A percentile compares a stretch with the other conserved stretches of the same genome.
phyloP scores from a whole-genome alignment of 2,113 vertebrate genomes.

The Oxyura jamaicensis region DNA sequence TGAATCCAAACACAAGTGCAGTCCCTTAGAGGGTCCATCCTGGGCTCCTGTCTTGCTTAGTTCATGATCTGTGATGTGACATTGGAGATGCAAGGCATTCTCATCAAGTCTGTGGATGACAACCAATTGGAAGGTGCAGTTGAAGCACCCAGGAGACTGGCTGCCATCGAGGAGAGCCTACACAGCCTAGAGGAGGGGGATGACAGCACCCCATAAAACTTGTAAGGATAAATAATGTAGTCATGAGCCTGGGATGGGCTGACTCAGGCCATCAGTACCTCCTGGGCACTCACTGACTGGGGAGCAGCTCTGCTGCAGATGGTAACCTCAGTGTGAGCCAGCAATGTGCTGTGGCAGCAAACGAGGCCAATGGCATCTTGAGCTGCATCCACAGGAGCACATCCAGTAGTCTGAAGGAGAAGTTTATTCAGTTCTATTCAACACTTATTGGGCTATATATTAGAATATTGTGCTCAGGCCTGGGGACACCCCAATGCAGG shows the following conservation, averaged over 20 bases:
- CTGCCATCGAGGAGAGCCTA: neutral
- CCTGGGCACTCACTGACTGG: neutral
- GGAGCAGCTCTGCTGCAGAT: neutral
- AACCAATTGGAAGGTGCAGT: neutral
- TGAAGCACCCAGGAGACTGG: fast-evolving
- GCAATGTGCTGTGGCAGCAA: neutral
- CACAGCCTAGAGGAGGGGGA: neutral
- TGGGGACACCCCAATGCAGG: neutral
- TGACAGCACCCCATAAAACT: neutral
- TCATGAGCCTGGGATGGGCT: neutral
- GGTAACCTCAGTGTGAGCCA: fast-evolving
- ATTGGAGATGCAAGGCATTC: neutral
- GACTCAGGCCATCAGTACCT: fast-evolving
- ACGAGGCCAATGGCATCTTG: neutral
- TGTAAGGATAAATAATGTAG: neutral
- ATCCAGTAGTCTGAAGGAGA: neutral
- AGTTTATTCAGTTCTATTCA: neutral
- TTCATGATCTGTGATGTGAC: neutral
- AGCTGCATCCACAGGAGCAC: neutral
- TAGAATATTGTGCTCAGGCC: neutral
- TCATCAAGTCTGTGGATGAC: neutral
- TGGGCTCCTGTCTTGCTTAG: neutral
- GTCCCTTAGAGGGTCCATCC: neutral
- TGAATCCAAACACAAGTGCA: neutral
- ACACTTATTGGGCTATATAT: neutral